A percentile compares a stretch with the other conserved stretches of the same genome.
phyloP scores from a whole-genome alignment of 2,797 vertebrate genomes.

The Cossypha polioptera region DNA sequence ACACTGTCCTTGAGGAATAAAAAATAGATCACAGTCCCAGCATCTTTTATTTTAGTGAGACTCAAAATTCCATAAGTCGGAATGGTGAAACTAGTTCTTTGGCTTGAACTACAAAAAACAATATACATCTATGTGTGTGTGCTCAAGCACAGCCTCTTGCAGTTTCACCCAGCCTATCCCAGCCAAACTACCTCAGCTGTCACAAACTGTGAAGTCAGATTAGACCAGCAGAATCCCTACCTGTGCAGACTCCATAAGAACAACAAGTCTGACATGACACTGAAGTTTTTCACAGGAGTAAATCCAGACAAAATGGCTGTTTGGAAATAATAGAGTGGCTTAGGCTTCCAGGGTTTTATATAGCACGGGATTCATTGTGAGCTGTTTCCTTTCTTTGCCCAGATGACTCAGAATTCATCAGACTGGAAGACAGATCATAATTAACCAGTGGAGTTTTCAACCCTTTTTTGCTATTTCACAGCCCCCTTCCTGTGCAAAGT shows the following conservation, averaged over 20 bases:
- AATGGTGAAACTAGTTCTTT: background rate
- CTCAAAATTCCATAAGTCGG: background rate
- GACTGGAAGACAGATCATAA: background rate
- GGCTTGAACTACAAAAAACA: background rate
- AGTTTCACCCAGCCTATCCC: background rate
- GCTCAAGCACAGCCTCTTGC: background rate
- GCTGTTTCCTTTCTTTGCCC: background rate
- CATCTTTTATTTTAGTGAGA: background rate
- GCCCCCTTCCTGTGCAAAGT: background rate
- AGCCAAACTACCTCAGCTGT: background rate
- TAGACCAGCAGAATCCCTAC: background rate
- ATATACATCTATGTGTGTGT: background rate
- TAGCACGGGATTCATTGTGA: background rate
- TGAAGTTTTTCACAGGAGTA: background rate
- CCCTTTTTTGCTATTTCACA: rapidly evolving
- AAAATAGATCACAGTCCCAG: background rate
- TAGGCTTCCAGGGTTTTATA: background rate
- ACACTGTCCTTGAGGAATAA: background rate
- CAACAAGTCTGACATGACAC: background rate
- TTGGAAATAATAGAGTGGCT: background rate
- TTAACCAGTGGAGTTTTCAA: background rate
- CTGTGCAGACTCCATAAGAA: background rate
- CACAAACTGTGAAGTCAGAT: background rate
- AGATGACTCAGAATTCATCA: background rate
- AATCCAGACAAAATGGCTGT: background rate